Base-by-base conservation (phyloP, 2,113 vertebrate species). In the Nothobranchius furzeri region DNA sequence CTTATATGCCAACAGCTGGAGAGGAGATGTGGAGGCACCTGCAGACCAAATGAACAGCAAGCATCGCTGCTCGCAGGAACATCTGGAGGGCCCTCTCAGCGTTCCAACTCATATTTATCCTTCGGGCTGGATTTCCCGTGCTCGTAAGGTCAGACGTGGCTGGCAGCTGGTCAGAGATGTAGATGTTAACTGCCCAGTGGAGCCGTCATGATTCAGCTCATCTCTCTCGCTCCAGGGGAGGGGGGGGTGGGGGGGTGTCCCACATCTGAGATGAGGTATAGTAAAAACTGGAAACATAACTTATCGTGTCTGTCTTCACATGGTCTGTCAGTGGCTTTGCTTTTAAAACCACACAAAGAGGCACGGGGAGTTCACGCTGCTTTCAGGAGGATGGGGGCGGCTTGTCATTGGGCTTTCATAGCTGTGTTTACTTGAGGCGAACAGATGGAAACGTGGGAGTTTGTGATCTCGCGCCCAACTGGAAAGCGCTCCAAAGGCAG, bases 1-100 rank as follows among this genome's bases (percentile, higher is more conserved):
- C 36, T 42, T 55, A 60, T 66, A 79, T 82, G 78, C 86, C 87
- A 88, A 86, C 92, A 90, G 89, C 89, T 90, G 89, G 83, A 79
- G 74, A 69, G 81, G 79, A 87, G 88, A 87, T 90, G 90, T 87
- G 83, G 86, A 90, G 79, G 88, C 91, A 93, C 91, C 92, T 92
- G 92, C 73, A 3, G 73, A 57, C 88, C 92, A 93, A 91, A 91
- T 90, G 91, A 91, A 85, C 71, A 65, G 83, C 78, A 14, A 85
- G 46, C 76, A 56, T 71, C 57, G 65, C 73, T 55, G 88, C 82
- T 86, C 37, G 70, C 67, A 49, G 72, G 60, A 88, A 90, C 91
- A 93, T 93, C 92, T 93, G 92, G 91, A 81, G n/a, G 73, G 72
- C 70, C 57, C 67, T 71, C 73, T 75, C 85, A 89, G 81, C 65